Evolutionary conservation across 1,140 invertebrate genomes (phyloP), one percentile per base, ranked within the genome.

Genomic region (Uloborus diversus): DNA sequence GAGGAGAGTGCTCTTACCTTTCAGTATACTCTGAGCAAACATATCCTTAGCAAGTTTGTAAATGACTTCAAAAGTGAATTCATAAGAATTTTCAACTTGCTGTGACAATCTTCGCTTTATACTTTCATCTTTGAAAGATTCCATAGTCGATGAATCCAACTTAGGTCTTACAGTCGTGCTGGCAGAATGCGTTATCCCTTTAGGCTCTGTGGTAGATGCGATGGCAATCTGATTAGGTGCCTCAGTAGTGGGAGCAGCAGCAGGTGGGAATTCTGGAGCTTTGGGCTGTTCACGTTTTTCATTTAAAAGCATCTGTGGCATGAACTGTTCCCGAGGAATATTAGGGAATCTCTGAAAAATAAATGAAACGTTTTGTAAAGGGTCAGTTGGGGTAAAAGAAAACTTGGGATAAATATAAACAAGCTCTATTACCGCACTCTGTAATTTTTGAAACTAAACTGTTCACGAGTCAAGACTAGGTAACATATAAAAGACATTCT

Each of bases 31-130:
- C 84, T 92, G 91, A 0, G 90, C 88, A 85, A 93, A 93, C 90
- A 93, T 92, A 82, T 92, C 90, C 88, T 92, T 92, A 47, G 91
- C 92, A 13, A 93, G 86, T 81, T 93, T 92, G 84, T 93, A 93
- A 65, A 93, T 91, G 1, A 93, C 90, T 85, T 93, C 91, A 33
- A 93, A 85, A 9, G 91, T 91, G 82, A 92, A 92, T 83, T 92
- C 91, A 42, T 37, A 56, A 28, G 70, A 32, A n/a, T 20, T 14
- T 7, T 9, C 20, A 13, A 13, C 37, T 17, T 25, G n/a, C 42
- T 17, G 9, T 33, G 3, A 17, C 14, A 33, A 14, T 20, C 23
- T 37, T 20, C 73, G 33, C 30, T 78, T 78, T 32, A 20, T 32
- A 5, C 51, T 59, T 4, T 51, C 70, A 14, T 75, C 71, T 49